Evolutionary conservation across 1,140 invertebrate species (phyloP), one percentile per base, ranked within the genome.

Genomic region (Neocloeon triangulifer): DNA sequence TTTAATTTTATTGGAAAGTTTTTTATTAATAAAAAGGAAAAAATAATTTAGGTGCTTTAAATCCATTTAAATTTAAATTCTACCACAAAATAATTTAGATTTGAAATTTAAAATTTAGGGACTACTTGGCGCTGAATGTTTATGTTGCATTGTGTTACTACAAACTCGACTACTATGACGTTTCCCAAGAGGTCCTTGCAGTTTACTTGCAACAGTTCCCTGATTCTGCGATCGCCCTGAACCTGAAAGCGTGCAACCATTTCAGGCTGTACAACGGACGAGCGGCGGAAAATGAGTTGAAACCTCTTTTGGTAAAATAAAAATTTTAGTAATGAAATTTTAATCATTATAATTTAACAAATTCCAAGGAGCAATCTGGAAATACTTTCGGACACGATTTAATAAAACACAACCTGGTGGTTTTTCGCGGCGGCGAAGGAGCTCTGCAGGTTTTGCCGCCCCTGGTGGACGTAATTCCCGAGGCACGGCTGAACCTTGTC

Each of bases 121-220:
- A 89, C 31, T 91, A 75, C 52, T 54, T 92, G 41, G 92, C 92
- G 5, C 52, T 98, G 26, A 95, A 96, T 56, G 86, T 97, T 6
- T 98, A 98, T 52, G 75, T 97, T 33, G 94, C 91, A 0, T 53
- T 97, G 6, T 97, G 92, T 45, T 97, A 96, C 51, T 97, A 97
- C 51, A 97, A 97, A 52, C 52, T 96, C 30, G 92, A 96, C 54
- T 82, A 82, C 45, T 84, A 79, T 44, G 79, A 84, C 43, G 78
- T 82, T 15, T 84, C 81, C 2, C 78, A 96, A 59, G 91, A 97
- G 59, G 85, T 95, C 9, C 56, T 97, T 2, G 75, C 80, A 27
- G 73, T 91, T 2, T 98, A 98, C 54, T 57, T 97, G 9, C 76
- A 85, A 44, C 77, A 89, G 46, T 78, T 77, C 58, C 73, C 85